Conservation (phyloP, 2,797 vertebrate genomes). For the Urocyon cinereoargenteus region DNA sequence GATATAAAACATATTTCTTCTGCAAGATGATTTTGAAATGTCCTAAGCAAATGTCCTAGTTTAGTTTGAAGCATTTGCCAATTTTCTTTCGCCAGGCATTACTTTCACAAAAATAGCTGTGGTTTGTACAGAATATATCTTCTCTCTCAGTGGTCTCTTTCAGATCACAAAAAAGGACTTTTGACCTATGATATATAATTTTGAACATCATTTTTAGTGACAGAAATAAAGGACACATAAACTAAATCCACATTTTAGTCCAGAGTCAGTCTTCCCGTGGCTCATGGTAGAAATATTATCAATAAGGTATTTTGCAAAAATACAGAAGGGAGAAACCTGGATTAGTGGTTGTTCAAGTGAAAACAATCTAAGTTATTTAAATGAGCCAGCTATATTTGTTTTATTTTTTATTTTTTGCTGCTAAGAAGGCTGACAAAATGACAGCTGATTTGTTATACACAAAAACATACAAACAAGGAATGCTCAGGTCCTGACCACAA, state of each 20-base stretch:
- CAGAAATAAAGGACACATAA: neutral
- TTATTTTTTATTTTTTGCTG: neutral
- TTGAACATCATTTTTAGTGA: constrained; percentile 8
- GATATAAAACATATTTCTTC: constrained; percentile 20
- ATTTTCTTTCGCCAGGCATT: constrained; percentile 51
- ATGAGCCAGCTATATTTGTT: neutral
- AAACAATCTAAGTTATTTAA: neutral
- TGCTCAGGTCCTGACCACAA: neutral
- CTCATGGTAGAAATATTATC: neutral
- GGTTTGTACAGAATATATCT: neutral
- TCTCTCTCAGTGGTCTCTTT: neutral
- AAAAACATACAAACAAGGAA: neutral
- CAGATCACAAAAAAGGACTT: neutral
- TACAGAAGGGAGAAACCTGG: neutral
- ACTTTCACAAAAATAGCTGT: constrained; percentile 13
- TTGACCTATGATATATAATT: neutral
- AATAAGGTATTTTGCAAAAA: constrained; percentile 26
- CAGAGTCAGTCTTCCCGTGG: neutral
- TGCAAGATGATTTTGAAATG: constrained; percentile 1
- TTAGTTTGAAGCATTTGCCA: constrained; percentile 10
- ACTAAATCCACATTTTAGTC: constrained; percentile 42
- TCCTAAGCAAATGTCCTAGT: neutral
- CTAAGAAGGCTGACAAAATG: neutral
- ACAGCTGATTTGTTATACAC: neutral
- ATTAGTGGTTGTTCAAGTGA: neutral